These are phyloP conservation scores for Lycocerus yunnanus DNA, from an alignment of 2,888 invertebrate species.

Conservation along the genomic window DNA sequence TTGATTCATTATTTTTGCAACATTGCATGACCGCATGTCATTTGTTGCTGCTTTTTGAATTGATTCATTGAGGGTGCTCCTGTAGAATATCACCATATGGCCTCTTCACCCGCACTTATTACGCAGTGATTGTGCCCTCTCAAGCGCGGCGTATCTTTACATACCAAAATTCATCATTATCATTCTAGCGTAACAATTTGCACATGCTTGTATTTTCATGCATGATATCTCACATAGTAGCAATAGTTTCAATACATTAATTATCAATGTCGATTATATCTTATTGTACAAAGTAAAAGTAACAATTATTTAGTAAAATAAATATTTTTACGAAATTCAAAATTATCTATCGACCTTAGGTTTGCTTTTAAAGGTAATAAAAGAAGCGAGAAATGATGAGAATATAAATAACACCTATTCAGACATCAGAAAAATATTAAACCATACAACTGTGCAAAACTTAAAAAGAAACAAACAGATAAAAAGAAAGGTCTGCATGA, in stretches of 20 bases:
- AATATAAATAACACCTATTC: too few relatives aligned
- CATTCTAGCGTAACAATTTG: background rate
- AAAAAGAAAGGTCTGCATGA: too few relatives aligned
- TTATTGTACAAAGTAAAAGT: background rate
- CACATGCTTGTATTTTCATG: background rate
- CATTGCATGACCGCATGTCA: background rate
- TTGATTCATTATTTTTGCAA: background rate
- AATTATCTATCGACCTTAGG: too few relatives aligned
- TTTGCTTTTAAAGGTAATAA: too few relatives aligned
- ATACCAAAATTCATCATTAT: conserved; percentile 11
- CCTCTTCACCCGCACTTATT: conserved; percentile 38
- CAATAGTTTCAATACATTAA: background rate
- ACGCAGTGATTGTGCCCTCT: conserved; percentile 37
- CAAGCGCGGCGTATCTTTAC: conserved; percentile 29
- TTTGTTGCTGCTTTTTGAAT: background rate
- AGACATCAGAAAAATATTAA: too few relatives aligned
- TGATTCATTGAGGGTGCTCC: conserved; percentile 6
- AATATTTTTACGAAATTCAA: background rate
- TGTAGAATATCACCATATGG: conserved; percentile 33
- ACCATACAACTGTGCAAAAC: too few relatives aligned
- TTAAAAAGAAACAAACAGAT: too few relatives aligned
- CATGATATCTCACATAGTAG: background rate
- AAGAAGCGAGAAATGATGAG: too few relatives aligned
- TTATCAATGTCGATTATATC: background rate
- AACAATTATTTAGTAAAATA: background rate